Conservation (phyloP, 2,797 vertebrate genomes). For the Ispidina picta region DNA sequence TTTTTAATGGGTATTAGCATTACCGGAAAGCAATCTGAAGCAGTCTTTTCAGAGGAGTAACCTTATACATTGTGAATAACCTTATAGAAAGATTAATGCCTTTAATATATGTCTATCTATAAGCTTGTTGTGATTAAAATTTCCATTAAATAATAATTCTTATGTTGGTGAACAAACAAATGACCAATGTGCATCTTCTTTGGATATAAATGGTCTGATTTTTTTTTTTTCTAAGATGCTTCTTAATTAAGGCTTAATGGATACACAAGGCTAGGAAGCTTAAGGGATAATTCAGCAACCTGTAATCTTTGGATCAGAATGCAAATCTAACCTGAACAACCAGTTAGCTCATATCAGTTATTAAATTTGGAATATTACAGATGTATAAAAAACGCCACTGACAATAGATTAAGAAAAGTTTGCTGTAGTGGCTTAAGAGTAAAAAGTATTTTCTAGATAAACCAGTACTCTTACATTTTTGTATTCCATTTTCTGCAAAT, state of each 20-base stretch:
- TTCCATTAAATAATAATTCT: constrained; percentile 71
- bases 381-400: not conserved
- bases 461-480: not conserved
- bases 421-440: not conserved
- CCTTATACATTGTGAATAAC: constrained; percentile 73
- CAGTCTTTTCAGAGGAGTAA: constrained; percentile 67
- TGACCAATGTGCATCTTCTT: constrained; percentile 23
- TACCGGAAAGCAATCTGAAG: constrained; percentile 73
- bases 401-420: not conserved
- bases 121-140: constrained; percentile 67
- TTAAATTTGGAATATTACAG: not conserved
- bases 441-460: constrained; percentile 6
- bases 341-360: constrained; percentile 20
- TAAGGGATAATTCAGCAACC: constrained; percentile 65
- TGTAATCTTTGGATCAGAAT: constrained; percentile 64
- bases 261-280: constrained; percentile 56
- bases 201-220: constrained; percentile 60
- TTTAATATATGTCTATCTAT: constrained; percentile 62
- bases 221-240: constrained; percentile 44
- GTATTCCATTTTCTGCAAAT: not conserved
- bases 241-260: constrained; percentile 67
- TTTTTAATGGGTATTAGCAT: constrained; percentile 74
- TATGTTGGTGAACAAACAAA: constrained; percentile 62
- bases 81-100: constrained; percentile 68
- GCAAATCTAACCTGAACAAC: constrained; percentile 54